Conservation (phyloP, 2,113 vertebrate species). For the Petromus typicus region DNA sequence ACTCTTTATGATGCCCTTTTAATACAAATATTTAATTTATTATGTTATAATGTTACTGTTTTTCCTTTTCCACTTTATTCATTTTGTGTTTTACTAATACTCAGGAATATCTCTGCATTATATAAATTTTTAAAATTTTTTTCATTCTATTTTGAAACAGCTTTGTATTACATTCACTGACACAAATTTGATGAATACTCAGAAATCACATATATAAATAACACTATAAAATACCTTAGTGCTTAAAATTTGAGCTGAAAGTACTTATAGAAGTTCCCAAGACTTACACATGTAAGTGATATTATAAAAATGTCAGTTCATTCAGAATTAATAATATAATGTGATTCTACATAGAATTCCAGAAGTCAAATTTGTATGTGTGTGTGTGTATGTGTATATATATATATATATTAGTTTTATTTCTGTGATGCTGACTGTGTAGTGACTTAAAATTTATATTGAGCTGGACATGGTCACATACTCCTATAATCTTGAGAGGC, state of each 20-base stretch:
- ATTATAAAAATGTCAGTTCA: background rate
- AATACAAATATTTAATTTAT: background rate
- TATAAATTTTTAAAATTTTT: background rate
- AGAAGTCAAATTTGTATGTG: background rate
- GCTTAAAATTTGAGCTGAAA: background rate
- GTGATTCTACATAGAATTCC: background rate
- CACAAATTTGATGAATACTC: background rate
- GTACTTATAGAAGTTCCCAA: background rate
- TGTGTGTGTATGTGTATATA: too few species aligned
- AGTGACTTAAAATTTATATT: background rate
- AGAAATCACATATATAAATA: background rate
- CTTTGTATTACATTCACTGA: background rate
- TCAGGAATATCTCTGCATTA: background rate
- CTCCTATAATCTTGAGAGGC: background rate
- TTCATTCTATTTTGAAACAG: conserved; percentile 3
- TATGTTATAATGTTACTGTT: background rate
- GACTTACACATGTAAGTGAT: background rate
- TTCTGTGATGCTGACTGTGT: background rate
- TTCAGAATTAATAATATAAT: background rate
- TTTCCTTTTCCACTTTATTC: background rate
- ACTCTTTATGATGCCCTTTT: background rate
- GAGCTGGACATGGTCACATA: background rate
- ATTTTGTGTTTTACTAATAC: background rate
- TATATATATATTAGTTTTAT: background rate
- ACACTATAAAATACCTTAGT: background rate